A percentile compares a stretch with the other conserved stretches of the same genome.
Conservation (phyloP, 1,140 invertebrate species). For the Drosophila navojoa region DNA sequence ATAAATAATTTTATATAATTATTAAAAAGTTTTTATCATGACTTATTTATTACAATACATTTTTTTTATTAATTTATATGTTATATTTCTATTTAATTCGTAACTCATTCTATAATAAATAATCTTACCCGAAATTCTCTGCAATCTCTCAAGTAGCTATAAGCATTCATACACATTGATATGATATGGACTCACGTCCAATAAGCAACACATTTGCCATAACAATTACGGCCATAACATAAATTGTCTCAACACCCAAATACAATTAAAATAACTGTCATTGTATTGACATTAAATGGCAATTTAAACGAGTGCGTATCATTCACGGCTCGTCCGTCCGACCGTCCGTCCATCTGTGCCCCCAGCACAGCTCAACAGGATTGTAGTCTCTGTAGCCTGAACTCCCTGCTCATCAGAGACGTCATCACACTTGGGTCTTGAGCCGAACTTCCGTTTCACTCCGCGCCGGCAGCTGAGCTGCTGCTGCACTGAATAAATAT, state of each 20-base stretch:
- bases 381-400: conserved; percentile 31
- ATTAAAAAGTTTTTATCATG: too few relatives aligned
- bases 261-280: conserved; percentile 83
- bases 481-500: conserved; percentile 66
- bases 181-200: conserved; percentile 1
- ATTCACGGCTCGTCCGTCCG: conserved; percentile 54
- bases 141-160: conserved; percentile 15
- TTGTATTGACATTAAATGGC: conserved; percentile 83
- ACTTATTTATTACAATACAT: too few relatives aligned
- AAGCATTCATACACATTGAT: conserved; percentile 13
- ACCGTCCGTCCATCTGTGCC: neutral
- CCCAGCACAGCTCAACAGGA: conserved; percentile 19
- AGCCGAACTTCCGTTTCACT: conserved; percentile 64
- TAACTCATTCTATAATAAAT: too few relatives aligned
- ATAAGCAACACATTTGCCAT: conserved; percentile 46
- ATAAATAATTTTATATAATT: too few relatives aligned
- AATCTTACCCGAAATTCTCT: neutral
- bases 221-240: conserved; percentile 76
- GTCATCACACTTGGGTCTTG: conserved; percentile 37
- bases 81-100: too few relatives aligned
- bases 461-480: conserved; percentile 37
- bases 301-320: conserved; percentile 82
- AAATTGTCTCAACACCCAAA: conserved; percentile 76
- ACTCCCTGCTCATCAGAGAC: conserved; percentile 8
- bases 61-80: too few relatives aligned